Evolutionary conservation across 2,888 invertebrate genomes (phyloP).

Genomic region (Congeria kusceri): DNA sequence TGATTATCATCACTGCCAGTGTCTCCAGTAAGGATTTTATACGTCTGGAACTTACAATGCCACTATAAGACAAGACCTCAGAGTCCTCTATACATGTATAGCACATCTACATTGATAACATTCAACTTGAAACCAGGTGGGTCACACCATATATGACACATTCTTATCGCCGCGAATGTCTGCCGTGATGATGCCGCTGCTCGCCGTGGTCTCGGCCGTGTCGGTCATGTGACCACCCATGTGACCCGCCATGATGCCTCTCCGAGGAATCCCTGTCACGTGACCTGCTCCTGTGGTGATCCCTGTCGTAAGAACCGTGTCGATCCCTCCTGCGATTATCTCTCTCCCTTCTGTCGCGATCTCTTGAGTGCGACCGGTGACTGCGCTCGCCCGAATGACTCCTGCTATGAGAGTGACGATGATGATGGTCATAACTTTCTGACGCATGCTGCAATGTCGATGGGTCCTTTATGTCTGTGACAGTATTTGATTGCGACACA

Average conservation of each 20-base stretch:
- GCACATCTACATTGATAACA: no score
- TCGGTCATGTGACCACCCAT: slow-evolving; percentile 40
- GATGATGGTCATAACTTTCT: not conserved
- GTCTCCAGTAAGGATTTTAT: no score
- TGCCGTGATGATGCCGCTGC: no score
- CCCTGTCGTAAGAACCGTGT: not conserved
- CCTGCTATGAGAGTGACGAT: not conserved
- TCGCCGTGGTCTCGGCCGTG: slow-evolving; percentile 28
- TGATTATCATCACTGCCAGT: no score
- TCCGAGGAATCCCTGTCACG: slow-evolving; percentile 33
- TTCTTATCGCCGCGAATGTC: no score
- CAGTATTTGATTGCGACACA: no score
- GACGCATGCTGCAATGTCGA: not conserved
- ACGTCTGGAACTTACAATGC: no score
- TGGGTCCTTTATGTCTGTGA: not conserved
- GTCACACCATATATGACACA: no score
- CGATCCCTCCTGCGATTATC: slow-evolving; percentile 10
- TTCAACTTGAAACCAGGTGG: no score
- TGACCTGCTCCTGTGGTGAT: slow-evolving; percentile 28
- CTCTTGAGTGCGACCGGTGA: not conserved
- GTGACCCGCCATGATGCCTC: slow-evolving; percentile 36
- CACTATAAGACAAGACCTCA: no score
- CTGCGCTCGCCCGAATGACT: not conserved
- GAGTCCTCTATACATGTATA: no score
- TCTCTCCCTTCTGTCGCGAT: slow-evolving; percentile 6